phyloP scores from a whole-genome alignment of 2,797 vertebrate species.

The Oryzias sinensis region DNA sequence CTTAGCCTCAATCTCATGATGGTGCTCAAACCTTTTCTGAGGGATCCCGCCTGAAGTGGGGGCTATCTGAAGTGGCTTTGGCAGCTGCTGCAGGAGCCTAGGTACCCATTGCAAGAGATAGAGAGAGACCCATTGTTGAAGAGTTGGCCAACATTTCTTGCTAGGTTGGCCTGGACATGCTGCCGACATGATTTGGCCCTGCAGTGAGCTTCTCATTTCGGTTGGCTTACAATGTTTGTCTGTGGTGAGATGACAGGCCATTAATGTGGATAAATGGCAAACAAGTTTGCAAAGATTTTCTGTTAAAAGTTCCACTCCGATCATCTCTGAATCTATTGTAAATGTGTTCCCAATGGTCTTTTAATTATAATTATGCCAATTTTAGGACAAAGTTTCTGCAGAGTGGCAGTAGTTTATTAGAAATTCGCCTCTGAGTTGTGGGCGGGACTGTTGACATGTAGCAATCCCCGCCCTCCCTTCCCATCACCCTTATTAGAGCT shows the following conservation, averaged over 20 bases:
- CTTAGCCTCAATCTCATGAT: slow-evolving; percentile 65
- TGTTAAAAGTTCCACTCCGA: no score
- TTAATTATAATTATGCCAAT: no score
- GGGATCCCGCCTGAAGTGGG: slow-evolving; percentile 61
- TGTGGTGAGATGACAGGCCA: slow-evolving; percentile 38
- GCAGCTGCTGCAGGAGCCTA: slow-evolving; percentile 50
- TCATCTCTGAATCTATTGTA: no score
- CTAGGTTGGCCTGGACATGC: slow-evolving; percentile 60
- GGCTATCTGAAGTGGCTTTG: slow-evolving; percentile 64
- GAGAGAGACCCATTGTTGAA: slow-evolving; percentile 51
- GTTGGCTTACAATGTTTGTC: slow-evolving; percentile 30
- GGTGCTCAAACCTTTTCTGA: slow-evolving; percentile 60
- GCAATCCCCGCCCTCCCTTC: no score
- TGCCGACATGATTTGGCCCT: slow-evolving; percentile 57
- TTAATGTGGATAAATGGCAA: slow-evolving; percentile 30
- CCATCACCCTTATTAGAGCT: no score
- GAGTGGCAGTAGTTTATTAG: no score
- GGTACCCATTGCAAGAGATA: slow-evolving; percentile 51
- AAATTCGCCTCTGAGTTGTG: no score
- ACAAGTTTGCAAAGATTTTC: slow-evolving; percentile 19
- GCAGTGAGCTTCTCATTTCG: slow-evolving; percentile 41
- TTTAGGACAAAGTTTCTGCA: no score
- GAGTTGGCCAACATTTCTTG: slow-evolving; percentile 56
- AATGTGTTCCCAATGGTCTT: no score
- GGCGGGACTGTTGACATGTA: no score